These are phyloP conservation scores for Aphis gossypii DNA, from an alignment of 1,140 invertebrate species.

Conservation along the genomic window DNA sequence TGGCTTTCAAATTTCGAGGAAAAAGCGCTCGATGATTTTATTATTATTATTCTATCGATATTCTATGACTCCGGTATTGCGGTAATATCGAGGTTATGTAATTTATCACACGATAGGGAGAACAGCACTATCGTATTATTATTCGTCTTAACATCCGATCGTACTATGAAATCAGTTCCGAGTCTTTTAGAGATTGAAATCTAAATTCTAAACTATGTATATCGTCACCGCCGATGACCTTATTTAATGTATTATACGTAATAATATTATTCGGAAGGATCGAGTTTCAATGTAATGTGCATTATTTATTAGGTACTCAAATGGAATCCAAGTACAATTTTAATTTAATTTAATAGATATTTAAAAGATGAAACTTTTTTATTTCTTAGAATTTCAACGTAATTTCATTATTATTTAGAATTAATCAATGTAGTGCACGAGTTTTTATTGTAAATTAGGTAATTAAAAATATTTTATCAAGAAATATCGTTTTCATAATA, in stretches of 20 bases:
- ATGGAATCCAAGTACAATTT: not conserved
- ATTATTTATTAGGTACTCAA: not conserved
- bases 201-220: not conserved
- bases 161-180: not conserved
- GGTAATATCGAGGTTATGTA: not conserved
- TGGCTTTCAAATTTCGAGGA: not conserved
- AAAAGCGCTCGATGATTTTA: not conserved
- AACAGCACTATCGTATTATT: not conserved
- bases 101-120: not conserved
- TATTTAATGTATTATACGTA: not conserved
- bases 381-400: accelerated
- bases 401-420: not conserved
- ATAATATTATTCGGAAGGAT: not conserved
- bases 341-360: not conserved
- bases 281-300: not conserved
- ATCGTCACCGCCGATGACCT: not conserved
- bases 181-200: not conserved
- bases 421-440: not conserved
- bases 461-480: not conserved
- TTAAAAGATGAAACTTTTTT: not conserved
- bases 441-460: not conserved
- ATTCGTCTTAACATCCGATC: not conserved
- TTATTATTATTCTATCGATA: not conserved
- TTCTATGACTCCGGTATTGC: not conserved
- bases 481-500: not conserved